phyloP scores from a whole-genome alignment of 2,797 vertebrate genomes.

The Botia almorhae region DNA sequence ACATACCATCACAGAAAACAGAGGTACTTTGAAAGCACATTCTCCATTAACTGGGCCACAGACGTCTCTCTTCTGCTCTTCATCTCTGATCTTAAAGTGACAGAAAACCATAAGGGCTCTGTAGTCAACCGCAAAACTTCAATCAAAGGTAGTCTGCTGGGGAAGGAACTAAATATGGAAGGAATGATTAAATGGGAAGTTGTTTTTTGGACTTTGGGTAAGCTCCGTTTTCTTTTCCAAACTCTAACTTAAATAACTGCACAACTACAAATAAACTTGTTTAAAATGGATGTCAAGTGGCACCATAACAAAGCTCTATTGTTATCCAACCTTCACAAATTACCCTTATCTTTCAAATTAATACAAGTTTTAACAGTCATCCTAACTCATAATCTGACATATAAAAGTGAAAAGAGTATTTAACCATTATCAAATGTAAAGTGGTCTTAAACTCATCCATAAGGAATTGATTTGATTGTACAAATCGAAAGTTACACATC shows the following conservation, averaged over 20 bases:
- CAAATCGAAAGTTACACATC: background rate
- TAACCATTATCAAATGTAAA: no score
- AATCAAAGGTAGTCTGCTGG: conserved; percentile 27
- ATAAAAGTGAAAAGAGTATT: background rate
- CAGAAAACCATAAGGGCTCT: conserved; percentile 23
- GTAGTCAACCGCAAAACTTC: conserved; percentile 32
- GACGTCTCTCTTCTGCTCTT: background rate
- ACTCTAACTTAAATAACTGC: background rate
- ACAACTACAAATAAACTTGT: background rate
- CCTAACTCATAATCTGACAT: background rate
- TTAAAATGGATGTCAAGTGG: background rate
- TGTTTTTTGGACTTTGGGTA: background rate
- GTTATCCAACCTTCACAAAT: background rate
- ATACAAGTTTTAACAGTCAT: background rate
- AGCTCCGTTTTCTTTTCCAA: background rate
- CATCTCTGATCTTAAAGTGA: conserved; percentile 7
- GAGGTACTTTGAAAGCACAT: conserved; percentile 29
- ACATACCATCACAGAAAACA: conserved; percentile 30
- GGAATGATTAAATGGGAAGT: conserved; percentile 5
- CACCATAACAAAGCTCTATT: background rate
- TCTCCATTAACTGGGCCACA: conserved; percentile 38
- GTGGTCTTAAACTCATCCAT: no score
- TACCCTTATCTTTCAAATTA: no score
- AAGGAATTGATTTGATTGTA: no score
- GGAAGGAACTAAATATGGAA: conserved; percentile 34